Percentiles rank a stretch among this genome's conserved stretches.
phyloP scores from a whole-genome alignment of 2,113 vertebrate species.

The Meles meles region DNA sequence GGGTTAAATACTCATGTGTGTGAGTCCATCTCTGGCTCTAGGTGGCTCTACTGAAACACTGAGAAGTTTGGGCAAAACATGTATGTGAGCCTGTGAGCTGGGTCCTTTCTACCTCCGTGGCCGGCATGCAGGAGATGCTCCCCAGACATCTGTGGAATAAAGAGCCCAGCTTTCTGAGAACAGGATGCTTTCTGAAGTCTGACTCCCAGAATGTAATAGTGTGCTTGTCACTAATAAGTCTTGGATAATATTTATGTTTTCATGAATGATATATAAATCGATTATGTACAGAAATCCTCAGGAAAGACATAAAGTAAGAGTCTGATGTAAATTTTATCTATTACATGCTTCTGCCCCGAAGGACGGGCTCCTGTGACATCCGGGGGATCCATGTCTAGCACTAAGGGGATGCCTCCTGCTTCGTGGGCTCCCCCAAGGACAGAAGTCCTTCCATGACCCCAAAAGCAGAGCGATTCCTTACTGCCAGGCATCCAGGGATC shows the following conservation, averaged over 20 bases:
- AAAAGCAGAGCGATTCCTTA: accelerated
- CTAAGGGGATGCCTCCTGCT: neutral
- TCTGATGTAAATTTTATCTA: neutral
- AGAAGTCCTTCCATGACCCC: accelerated
- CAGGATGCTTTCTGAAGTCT: no score
- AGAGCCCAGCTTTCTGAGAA: neutral
- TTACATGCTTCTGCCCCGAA: neutral
- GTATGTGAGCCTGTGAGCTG: accelerated
- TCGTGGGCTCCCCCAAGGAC: accelerated
- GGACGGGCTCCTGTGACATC: accelerated
- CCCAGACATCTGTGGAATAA: accelerated
- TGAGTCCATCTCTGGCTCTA: neutral
- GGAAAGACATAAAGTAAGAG: neutral
- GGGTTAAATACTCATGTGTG: no score
- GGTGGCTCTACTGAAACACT: neutral
- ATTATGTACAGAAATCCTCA: neutral
- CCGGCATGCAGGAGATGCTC: neutral
- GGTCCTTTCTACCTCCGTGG: accelerated
- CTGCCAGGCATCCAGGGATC: neutral
- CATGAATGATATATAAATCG: neutral
- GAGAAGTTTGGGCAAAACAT: neutral
- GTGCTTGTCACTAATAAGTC: neutral
- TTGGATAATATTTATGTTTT: neutral
- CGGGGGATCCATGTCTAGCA: accelerated
- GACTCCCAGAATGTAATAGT: neutral